Base-by-base conservation (phyloP, 2,797 vertebrate genomes). In the Threskiornis aethiopicus region DNA sequence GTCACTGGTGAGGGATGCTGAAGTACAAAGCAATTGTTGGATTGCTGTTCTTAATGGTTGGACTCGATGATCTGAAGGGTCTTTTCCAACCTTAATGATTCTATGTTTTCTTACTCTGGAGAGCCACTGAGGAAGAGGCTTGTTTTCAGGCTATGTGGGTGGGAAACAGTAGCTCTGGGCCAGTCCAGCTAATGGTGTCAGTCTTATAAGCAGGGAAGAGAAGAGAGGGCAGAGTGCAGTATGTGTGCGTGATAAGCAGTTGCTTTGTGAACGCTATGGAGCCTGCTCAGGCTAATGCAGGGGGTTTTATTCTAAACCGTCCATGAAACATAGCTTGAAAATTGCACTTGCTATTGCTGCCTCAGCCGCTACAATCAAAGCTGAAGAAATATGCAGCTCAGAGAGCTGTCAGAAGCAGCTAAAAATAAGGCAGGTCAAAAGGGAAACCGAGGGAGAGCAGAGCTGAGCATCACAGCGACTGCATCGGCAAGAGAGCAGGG, bases 271-370 rank as follows among this genome's bases (percentile, higher is more conserved):
- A 22, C 0, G 1, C 31, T 24, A 26, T 31, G 57, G 55, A 92
- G 46, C 57, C 62, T 41, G 71, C 75, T 58, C 75, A 8, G 75
- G 42, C 78, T 80, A 82, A 94, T 55, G 75, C 71, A 52, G 47
- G 51, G 47, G 11, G 2, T 8, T 73, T 91, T 76, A 59, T 73
- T 80, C 85, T 22, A 87, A 90, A 70, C 76, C 2, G 12, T 3
- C 79, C 76, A 7, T 25, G 79, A 95, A 91, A 87, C 25, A 2
- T 29, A 52, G 78, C 85, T 77, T n/a, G 16, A 51, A 96, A 90
- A 90, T 96, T 88, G 79, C 79, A 33, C 79, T 93, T 59, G 82
- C 73, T 81, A 84, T 84, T 93, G 90, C 94, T 96, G 80, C 87
- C 82, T 93, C 76, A 72, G 89, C 78, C 2, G 2, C 93, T 83